phyloP scores from a whole-genome alignment of 2,113 vertebrate species.

The Telmatochromis brachygnathus region DNA sequence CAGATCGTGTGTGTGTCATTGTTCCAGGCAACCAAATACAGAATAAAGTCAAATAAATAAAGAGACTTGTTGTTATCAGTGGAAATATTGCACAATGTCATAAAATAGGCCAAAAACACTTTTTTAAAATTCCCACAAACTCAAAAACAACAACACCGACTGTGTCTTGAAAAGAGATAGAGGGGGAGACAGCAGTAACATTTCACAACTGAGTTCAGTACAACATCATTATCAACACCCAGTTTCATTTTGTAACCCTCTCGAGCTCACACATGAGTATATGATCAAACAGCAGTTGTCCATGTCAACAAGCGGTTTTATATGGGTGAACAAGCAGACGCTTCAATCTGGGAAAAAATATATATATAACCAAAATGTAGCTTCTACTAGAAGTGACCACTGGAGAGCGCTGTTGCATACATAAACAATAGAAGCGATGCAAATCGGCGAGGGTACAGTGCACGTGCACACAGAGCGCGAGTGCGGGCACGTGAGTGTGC shows the following conservation, averaged over 20 bases:
- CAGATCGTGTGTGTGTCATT: not conserved
- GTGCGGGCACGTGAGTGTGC: not conserved
- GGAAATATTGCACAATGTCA: not conserved
- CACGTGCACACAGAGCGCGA: not conserved
- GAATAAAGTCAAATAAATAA: not conserved
- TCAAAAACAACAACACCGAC: not conserved
- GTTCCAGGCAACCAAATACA: not conserved
- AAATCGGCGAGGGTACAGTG: not conserved
- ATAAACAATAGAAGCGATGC: not conserved
- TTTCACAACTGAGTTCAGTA: not conserved
- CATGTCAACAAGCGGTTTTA: not conserved
- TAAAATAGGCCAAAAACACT: not conserved
- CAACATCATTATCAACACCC: not conserved
- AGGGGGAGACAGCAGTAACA: not conserved
- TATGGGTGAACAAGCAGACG: not conserved
- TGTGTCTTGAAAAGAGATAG: not conserved
- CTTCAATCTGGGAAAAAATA: not conserved
- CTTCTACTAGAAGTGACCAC: constrained; percentile 3
- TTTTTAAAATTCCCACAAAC: not conserved
- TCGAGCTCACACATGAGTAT: not conserved
- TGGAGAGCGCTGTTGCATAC: constrained; percentile 44
- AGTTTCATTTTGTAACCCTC: not conserved
- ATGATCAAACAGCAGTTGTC: not conserved
- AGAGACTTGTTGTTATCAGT: not conserved
- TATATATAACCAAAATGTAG: not conserved